phyloP scores from a whole-genome alignment of 2,888 invertebrate species.

The Steinernema hermaphroditum region DNA sequence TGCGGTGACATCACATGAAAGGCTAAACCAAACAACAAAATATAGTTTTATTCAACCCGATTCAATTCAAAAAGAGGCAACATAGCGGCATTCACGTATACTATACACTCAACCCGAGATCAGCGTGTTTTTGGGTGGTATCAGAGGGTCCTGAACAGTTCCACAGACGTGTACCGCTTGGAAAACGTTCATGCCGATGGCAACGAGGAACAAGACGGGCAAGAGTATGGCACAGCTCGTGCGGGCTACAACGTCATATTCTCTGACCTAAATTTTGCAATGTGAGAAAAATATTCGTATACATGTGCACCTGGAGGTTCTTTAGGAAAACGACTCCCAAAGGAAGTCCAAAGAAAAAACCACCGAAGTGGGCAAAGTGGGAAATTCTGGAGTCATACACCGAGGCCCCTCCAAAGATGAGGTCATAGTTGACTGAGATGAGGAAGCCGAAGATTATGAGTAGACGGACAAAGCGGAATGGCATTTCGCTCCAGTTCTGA shows the following conservation, averaged over 20 bases:
- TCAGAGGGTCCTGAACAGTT: background rate
- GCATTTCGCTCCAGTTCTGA: conserved; percentile 95
- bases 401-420: background rate
- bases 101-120: too few species aligned
- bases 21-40: too few species aligned
- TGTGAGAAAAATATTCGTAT: background rate
- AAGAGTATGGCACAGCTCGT: background rate
- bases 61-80: too few species aligned
- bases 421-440: conserved; percentile 48
- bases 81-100: too few species aligned
- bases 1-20: too few species aligned
- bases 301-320: background rate
- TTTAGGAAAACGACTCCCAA: background rate
- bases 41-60: too few species aligned
- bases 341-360: background rate
- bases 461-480: conserved; percentile 83
- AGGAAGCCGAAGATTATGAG: conserved; percentile 80
- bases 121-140: too few species aligned
- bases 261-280: background rate
- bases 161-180: background rate
- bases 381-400: background rate
- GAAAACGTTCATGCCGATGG: background rate
- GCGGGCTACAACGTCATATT: background rate
- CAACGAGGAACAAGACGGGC: background rate
- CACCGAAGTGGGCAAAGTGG: conserved; percentile 8